Evolutionary conservation across 92 coral and sea anemone genomes (phyloP).

Genomic region (Virgularia gustaviana): DNA sequence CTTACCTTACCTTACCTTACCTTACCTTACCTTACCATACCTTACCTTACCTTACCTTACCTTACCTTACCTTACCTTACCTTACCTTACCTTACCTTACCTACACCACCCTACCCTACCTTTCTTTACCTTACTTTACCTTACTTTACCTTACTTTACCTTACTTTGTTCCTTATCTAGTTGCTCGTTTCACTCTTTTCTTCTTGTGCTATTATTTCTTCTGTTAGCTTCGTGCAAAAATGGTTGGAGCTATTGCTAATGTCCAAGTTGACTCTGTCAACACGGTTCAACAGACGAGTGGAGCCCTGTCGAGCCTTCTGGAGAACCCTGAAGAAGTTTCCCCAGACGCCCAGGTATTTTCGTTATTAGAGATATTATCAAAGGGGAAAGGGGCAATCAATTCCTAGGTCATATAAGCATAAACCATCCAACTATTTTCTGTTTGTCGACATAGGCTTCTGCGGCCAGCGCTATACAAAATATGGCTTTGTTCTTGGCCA

Average conservation of each 20-base stretch:
- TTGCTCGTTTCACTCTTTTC: too few species aligned
- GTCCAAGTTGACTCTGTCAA: conserved; percentile 13
- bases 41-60: background rate
- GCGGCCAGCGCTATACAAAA: conserved; percentile 14
- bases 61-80: background rate
- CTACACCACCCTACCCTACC: background rate
- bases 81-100: background rate
- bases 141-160: background rate
- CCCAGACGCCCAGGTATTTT: conserved; percentile 22
- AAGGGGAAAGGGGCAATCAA: too few species aligned
- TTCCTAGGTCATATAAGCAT: too few species aligned
- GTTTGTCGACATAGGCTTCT: too few species aligned
- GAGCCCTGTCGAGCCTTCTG: background rate
- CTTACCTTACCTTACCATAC: background rate
- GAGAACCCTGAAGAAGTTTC: conserved; percentile 16
- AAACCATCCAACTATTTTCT: too few species aligned
- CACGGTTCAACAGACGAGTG: conserved; percentile 10
- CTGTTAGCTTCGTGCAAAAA: conserved; percentile 15
- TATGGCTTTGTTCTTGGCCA: conserved; percentile 15
- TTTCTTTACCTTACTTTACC: background rate
- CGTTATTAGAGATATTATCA: too few species aligned
- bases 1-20: background rate
- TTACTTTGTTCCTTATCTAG: too few species aligned
- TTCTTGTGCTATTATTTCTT: background rate
- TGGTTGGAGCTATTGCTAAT: conserved; percentile 4